These are phyloP conservation scores for Eospalax fontanierii DNA, from an alignment of 2,797 vertebrate species.

Conservation along the genomic window DNA sequence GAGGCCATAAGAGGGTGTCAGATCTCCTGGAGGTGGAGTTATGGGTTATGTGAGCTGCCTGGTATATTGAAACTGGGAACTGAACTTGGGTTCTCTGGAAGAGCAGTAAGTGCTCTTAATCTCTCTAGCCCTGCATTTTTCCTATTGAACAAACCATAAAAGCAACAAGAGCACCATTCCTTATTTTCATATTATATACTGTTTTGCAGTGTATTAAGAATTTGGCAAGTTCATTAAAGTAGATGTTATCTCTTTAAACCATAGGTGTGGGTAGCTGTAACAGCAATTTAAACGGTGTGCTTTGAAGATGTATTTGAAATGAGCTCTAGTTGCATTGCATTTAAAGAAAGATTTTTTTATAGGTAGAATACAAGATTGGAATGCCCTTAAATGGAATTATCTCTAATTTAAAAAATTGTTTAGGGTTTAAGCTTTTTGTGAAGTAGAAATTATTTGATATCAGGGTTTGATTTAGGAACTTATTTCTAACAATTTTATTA, in stretches of 20 bases:
- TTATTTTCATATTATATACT: neutral
- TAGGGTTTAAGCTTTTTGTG: conserved; percentile 9
- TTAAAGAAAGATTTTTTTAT: conserved; percentile 58
- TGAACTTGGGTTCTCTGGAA: neutral
- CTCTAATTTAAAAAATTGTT: neutral
- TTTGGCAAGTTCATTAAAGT: conserved; percentile 35
- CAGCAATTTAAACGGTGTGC: neutral
- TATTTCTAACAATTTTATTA: neutral
- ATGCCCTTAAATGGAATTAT: neutral
- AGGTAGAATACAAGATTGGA: neutral
- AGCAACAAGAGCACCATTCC: neutral
- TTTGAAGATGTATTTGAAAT: conserved; percentile 1
- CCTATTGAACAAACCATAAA: neutral
- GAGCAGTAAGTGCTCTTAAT: neutral
- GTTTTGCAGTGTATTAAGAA: neutral
- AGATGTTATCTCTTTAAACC: neutral
- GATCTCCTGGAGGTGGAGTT: neutral
- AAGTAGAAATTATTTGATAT: conserved; percentile 41
- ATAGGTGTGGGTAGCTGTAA: neutral
- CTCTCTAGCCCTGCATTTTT: too few relatives aligned
- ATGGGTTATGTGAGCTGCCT: neutral
- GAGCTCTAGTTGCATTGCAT: neutral
- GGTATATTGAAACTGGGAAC: neutral
- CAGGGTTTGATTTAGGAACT: neutral
- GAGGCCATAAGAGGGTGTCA: neutral